Evolutionary conservation across 2,888 invertebrate genomes (phyloP).

Genomic region (Uloborus plumipes): DNA sequence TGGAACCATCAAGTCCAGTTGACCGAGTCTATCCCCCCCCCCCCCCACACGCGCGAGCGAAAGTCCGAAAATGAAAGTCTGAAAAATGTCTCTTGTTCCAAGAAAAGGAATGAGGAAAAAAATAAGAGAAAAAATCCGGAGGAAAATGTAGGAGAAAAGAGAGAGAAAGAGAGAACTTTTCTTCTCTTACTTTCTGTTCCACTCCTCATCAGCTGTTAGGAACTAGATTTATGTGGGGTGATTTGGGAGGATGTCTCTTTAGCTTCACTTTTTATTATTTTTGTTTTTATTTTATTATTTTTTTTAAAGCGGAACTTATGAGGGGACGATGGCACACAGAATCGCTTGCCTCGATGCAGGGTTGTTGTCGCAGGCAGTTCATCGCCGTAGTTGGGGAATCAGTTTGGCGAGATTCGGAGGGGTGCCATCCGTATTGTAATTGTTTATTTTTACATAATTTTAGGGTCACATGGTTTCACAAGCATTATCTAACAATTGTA

Average conservation of each 20-base stretch:
- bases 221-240: slow-evolving; percentile 63
- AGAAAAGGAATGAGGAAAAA: slow-evolving; percentile 25
- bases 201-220: slow-evolving; percentile 62
- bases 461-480: no score
- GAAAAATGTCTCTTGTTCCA: slow-evolving; percentile 63
- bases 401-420: slow-evolving; percentile 27
- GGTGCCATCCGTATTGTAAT: no score
- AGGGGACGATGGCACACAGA: slow-evolving; percentile 55
- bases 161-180: slow-evolving; percentile 34
- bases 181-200: slow-evolving; percentile 31
- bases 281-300: slow-evolving; percentile 36
- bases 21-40: slow-evolving; percentile 36
- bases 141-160: slow-evolving; percentile 44
- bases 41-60: neutral
- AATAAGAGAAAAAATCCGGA: slow-evolving; percentile 4
- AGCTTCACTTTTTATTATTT: slow-evolving; percentile 46
- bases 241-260: slow-evolving; percentile 62
- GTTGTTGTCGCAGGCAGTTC: slow-evolving; percentile 7
- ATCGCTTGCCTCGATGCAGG: slow-evolving; percentile 18
- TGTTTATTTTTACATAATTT: no score
- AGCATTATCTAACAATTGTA: no score
- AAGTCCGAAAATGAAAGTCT: slow-evolving; percentile 63
- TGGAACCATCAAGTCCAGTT: slow-evolving; percentile 53
- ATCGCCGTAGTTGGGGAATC: neutral
- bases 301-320: slow-evolving; percentile 61